A percentile compares a stretch with the other conserved stretches of the same genome.
Conservation (phyloP, 2,113 vertebrate genomes). For the Otocyon megalotis region DNA sequence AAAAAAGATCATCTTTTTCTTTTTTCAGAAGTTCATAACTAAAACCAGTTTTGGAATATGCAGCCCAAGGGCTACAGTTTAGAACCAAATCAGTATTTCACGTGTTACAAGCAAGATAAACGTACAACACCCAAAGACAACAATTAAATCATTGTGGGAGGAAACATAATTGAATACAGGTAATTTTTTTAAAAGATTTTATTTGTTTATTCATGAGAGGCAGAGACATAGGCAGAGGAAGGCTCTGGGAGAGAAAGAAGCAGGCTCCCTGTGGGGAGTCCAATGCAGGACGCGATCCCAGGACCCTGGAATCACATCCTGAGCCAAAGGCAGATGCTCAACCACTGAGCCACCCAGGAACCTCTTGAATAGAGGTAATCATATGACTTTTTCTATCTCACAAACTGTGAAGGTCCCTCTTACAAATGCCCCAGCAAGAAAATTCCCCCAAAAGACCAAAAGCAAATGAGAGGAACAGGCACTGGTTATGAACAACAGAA, state of each 20-base stretch:
- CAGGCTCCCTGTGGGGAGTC: too few species aligned
- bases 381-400: background rate
- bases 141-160: background rate
- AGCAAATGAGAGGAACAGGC: background rate
- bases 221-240: too few species aligned
- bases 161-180: background rate
- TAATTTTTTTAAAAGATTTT: background rate
- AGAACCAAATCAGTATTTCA: background rate
- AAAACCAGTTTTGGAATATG: background rate
- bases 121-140: background rate
- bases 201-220: too few species aligned
- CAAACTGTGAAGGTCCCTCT: background rate
- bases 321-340: too few species aligned
- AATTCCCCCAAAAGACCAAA: background rate
- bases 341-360: too few species aligned
- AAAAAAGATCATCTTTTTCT: background rate
- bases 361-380: too few species aligned
- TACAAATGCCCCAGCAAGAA: background rate
- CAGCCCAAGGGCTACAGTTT: background rate
- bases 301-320: too few species aligned
- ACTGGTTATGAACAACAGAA: background rate
- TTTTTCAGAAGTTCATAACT: background rate
- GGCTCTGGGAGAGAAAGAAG: too few species aligned
- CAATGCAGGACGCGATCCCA: too few species aligned
- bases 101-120: background rate